Evolutionary conservation across 2,113 vertebrate genomes (phyloP).

Genomic region (Harpagus bidentatus): DNA sequence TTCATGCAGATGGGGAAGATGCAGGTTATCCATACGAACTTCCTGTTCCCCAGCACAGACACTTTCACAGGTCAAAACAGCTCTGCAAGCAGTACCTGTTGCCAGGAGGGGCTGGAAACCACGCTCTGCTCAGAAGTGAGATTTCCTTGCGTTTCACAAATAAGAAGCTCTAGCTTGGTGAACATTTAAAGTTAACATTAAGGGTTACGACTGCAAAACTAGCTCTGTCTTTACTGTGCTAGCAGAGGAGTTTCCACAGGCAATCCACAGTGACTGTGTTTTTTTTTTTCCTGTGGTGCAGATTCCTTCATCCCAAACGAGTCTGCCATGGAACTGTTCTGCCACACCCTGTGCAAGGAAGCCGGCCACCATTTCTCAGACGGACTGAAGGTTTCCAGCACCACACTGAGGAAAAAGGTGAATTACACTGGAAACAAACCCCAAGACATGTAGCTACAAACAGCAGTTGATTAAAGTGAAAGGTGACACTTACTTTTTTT

Average conservation of each 20-base stretch:
- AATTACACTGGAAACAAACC: not conserved
- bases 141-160: not conserved
- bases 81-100: fast-evolving
- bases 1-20: not conserved
- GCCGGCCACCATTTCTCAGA: not conserved
- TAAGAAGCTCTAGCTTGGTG: fast-evolving
- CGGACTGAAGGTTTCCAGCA: not conserved
- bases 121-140: not conserved
- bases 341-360: not conserved
- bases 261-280: not conserved
- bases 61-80: not conserved
- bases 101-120: not conserved
- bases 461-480: not conserved
- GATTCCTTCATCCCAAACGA: not conserved
- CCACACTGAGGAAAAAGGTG: not conserved
- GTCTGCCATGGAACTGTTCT: not conserved
- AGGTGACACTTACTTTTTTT: not conserved
- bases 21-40: fast-evolving
- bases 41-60: not conserved
- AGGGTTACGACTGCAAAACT: not conserved
- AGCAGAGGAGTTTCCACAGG: not conserved
- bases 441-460: not conserved
- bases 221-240: not conserved
- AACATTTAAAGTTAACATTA: not conserved
- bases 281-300: not conserved